These are phyloP conservation scores for Apus apus DNA, from an alignment of 2,113 vertebrate genomes.

Conservation along the genomic window DNA sequence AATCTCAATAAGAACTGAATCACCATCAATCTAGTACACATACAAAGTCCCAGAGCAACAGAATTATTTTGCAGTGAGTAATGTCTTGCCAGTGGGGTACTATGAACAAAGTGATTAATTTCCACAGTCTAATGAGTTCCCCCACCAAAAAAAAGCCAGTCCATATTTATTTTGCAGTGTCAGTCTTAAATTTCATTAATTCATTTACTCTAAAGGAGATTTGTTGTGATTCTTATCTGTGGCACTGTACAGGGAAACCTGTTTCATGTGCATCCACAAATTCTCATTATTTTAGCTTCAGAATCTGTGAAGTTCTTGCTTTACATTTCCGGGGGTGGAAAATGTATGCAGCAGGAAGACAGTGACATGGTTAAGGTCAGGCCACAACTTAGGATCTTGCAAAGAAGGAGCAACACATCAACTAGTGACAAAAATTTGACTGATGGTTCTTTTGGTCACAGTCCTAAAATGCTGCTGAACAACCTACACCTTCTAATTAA, in stretches of 20 bases:
- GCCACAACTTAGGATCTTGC: background rate
- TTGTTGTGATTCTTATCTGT: slow-evolving; percentile 31
- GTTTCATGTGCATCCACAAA: background rate
- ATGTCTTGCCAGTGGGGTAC: background rate
- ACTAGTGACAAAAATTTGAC: background rate
- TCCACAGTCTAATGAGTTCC: slow-evolving; percentile 52
- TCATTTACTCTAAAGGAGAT: background rate
- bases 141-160: background rate
- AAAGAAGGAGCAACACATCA: background rate
- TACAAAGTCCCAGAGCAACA: background rate
- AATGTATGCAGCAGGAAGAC: background rate
- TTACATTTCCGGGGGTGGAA: background rate
- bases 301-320: background rate
- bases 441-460: background rate
- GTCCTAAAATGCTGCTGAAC: background rate
- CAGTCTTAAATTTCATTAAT: slow-evolving; percentile 57
- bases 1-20: slow-evolving; percentile 64
- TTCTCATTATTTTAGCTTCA: background rate
- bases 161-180: slow-evolving; percentile 43
- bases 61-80: slow-evolving; percentile 50
- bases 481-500: background rate
- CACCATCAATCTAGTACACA: slow-evolving; percentile 53
- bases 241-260: background rate
- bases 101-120: slow-evolving; percentile 42
- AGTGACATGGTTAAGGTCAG: background rate